A percentile compares a stretch with the other conserved stretches of the same genome.
Evolutionary conservation across 2,888 invertebrate genomes (phyloP).

Genomic region (Tetheella fluctuosa): DNA sequence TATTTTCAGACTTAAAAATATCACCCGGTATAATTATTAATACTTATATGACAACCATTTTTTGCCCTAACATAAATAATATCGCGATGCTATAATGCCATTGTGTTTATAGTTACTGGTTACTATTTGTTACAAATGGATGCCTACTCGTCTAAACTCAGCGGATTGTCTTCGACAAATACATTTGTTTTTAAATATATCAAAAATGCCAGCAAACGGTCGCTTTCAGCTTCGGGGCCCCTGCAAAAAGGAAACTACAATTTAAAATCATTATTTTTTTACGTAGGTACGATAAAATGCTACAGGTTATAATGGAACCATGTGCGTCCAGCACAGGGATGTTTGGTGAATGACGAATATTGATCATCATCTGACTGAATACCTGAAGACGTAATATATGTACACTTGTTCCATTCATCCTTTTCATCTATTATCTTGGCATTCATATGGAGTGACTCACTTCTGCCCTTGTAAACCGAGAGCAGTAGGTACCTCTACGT

Average conservation of each 20-base stretch:
- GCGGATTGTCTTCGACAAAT: conserved; percentile 46
- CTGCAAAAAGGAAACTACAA: conserved; percentile 38
- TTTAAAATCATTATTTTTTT: too few relatives aligned
- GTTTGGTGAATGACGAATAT: too few relatives aligned
- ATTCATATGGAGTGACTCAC: too few relatives aligned
- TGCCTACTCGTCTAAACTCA: conserved; percentile 50
- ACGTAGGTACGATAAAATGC: too few relatives aligned
- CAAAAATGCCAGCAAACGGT: conserved; percentile 67
- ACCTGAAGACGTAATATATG: too few relatives aligned
- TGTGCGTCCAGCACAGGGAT: too few relatives aligned
- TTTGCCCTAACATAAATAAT: neutral
- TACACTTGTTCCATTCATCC: too few relatives aligned
- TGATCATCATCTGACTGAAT: too few relatives aligned
- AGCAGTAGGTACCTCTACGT: too few relatives aligned
- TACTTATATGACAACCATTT: neutral
- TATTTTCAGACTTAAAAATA: neutral
- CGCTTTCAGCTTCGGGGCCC: conserved; percentile 58
- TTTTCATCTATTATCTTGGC: too few relatives aligned
- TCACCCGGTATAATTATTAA: neutral
- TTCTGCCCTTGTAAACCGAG: too few relatives aligned
- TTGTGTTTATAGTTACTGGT: neutral
- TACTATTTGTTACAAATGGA: conserved; percentile 5
- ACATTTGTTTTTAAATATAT: conserved; percentile 63
- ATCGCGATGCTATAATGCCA: neutral
- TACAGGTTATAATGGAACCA: too few relatives aligned